Evolutionary conservation across 2,888 invertebrate genomes (phyloP), one percentile per base, ranked within the genome.

Genomic region (Malacosoma neustria): DNA sequence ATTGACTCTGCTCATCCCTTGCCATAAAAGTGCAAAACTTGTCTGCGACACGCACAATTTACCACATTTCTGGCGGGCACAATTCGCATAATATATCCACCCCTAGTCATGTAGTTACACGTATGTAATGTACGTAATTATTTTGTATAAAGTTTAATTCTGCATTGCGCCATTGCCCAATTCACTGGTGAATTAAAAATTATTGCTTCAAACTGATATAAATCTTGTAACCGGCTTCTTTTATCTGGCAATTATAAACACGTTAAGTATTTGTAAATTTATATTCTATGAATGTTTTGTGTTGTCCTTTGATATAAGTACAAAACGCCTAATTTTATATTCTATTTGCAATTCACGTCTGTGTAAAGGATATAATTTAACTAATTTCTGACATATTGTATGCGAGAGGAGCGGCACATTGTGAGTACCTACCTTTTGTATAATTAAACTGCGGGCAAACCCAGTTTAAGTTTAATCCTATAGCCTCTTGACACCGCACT

Each of bases 381-480:
- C 72, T 75, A 74, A 79, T 74, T 74, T 71, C 63, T 69, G 67
- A 74, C 69, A 72, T 22, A 22, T 22, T 70, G 67, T 63, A 66
- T 69, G 69, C 50, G 60, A 55, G 70, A 61, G 63, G 52, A 65
- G 64, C 62, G 60, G 55, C 58, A 67, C 69, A 71, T 71, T 74
- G 59, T 64, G 69, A 71, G 69, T 71, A 64, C 63, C 63, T 76
- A 77, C 80, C 74, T 81, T 82, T 80, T 80, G 81, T 81, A 80
- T 82, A 82, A 84, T 82, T 84, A 80, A 82, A 80, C 74, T 79
- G 74, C 67, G 73, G 80, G 72, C 72, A 74, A 80, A 80, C 76
- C 77, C 72, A 76, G 80, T 84, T 80, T 77, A 77, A 82, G 82
- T 84, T 82, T 81, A 84, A 84, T 85, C 82, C 80, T 80, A 76